Evolutionary conservation across 2,888 invertebrate genomes (phyloP), one percentile per base, ranked within the genome.

Genomic region (Aphrophora alni): DNA sequence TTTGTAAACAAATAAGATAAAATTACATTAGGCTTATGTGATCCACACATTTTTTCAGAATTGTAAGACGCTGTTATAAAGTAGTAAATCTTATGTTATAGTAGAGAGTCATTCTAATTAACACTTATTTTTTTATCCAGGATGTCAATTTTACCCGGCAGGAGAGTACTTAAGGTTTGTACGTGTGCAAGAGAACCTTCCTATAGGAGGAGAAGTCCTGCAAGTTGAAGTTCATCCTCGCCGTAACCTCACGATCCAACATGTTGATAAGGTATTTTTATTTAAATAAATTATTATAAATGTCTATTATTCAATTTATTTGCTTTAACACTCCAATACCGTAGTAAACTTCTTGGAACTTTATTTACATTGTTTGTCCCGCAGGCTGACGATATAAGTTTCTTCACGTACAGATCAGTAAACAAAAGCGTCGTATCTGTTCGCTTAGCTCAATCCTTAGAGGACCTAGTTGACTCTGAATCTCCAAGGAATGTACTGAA

Each of bases 141-240:
- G 93, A 87, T 96, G 96, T 87, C 95, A 95, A 87, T 96, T 96
- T 89, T 95, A 95, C 87, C 95, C 95, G 8, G 90, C 92, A 1
- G 94, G 94, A 44, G 96, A 96, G 88, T 96, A 95, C 86, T 89
- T 96, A 83, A 92, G 95, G 85, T 96, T 96, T 87, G 95, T 96
- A 81, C 91, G 96, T 84, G 93, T 96, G 84, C 95, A 95, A 7
- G 96, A 96, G 88, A 95, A 95, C 88, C 89, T 95, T 7, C 90
- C 90, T 81, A 92, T 95, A 0, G 96, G 95, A 14, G 93, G 93
- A 78, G 95, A 95, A 88, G 93, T 96, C 14, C 89, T 96, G 28
- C 90, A 91, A 83, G 90, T 96, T 7, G 94, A 95, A 89, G 96
- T 96, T n/a, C 94, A 95, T 89, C 96, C 96, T 7, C 92, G 95